These are phyloP conservation scores for Rhaphigaster nebulosa DNA, from an alignment of 2,888 invertebrate genomes.

Conservation along the genomic window DNA sequence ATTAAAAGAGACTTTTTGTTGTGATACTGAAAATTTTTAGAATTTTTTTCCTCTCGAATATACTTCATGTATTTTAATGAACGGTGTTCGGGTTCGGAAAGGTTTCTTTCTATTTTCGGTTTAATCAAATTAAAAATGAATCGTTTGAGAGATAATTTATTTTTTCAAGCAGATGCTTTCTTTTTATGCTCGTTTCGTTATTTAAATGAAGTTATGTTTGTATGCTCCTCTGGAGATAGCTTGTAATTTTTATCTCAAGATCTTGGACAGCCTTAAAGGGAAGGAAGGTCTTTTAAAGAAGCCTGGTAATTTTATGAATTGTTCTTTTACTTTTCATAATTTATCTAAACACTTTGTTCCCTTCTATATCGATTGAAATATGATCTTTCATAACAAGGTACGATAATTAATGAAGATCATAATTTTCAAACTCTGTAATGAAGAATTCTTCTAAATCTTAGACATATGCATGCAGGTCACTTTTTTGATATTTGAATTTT, in stretches of 20 bases:
- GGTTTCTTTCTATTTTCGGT: background rate
- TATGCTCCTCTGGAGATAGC: background rate
- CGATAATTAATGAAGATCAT: too few species aligned
- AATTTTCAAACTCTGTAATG: too few species aligned
- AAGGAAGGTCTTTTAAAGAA: background rate
- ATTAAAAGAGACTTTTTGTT: slow-evolving; percentile 8
- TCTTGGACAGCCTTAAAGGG: background rate
- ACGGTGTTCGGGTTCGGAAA: background rate
- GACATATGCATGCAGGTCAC: too few species aligned
- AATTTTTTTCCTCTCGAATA: background rate
- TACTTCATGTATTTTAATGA: slow-evolving; percentile 31
- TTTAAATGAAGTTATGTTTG: slow-evolving; percentile 8
- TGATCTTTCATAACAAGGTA: too few species aligned
- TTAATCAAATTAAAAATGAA: slow-evolving; percentile 31
- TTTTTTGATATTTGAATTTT: too few species aligned
- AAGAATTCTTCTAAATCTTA: too few species aligned
- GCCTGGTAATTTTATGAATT: background rate
- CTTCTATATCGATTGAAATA: background rate
- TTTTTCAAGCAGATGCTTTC: background rate
- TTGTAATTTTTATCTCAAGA: background rate
- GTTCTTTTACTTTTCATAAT: background rate
- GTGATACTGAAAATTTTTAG: background rate
- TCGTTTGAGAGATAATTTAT: background rate
- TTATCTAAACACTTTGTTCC: background rate
- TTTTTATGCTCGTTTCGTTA: background rate